Evolutionary conservation across 2,888 invertebrate species (phyloP).

Genomic region (Platynereis dumerilii): DNA sequence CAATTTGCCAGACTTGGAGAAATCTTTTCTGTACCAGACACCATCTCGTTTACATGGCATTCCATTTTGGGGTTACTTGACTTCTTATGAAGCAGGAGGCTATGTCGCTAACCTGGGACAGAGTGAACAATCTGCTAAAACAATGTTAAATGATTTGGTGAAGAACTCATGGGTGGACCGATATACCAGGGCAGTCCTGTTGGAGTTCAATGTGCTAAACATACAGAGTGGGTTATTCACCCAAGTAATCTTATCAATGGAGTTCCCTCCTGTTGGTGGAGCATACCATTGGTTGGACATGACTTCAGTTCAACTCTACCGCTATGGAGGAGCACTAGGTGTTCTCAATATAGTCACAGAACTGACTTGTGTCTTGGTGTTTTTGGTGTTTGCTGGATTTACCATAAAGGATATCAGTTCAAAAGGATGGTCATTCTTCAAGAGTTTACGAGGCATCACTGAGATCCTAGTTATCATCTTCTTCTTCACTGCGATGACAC

Average conservation of each 20-base stretch:
- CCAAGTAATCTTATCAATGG: not conserved
- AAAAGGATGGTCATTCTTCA: not conserved
- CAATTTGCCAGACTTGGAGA: too few species aligned
- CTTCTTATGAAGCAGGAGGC: conserved; percentile 37
- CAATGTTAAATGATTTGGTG: not conserved
- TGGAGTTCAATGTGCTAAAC: conserved; percentile 2
- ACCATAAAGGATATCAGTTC: not conserved
- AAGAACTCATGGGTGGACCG: not conserved
- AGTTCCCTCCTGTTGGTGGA: conserved; percentile 7
- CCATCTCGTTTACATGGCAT: conserved; percentile 4
- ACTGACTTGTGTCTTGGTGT: not conserved
- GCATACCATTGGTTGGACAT: not conserved
- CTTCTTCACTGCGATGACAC: not conserved
- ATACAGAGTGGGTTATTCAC: not conserved
- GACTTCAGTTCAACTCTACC: not conserved
- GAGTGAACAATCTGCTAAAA: conserved; percentile 4
- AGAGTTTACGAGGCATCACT: not conserved
- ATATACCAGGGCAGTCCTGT: not conserved
- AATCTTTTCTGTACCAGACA: too few species aligned
- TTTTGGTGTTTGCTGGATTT: not conserved
- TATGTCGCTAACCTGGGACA: conserved; percentile 36
- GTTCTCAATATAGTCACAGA: not conserved
- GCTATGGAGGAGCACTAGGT: not conserved
- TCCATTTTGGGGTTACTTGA: conserved; percentile 25
- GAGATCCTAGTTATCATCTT: not conserved